A percentile compares a stretch with the other conserved stretches of the same genome.
Evolutionary conservation across 2,888 invertebrate genomes (phyloP).

Genomic region (Campoplex nolae): DNA sequence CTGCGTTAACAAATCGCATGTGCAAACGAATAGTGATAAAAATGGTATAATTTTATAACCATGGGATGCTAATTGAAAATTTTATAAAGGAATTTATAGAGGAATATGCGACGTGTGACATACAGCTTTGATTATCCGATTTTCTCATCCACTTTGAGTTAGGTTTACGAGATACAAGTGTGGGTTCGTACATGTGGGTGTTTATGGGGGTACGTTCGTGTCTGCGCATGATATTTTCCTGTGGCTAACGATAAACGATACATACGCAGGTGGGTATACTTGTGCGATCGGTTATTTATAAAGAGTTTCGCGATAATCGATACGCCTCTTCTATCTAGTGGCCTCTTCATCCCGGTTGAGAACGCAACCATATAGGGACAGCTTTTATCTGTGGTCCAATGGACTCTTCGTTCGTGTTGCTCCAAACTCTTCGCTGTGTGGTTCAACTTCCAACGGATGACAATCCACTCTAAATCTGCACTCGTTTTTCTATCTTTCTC

Average conservation of each 20-base stretch:
- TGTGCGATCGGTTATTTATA: slow-evolving; percentile 83
- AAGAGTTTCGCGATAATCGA: slow-evolving; percentile 83
- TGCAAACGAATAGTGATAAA: too few relatives aligned
- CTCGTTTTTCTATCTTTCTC: slow-evolving; percentile 11
- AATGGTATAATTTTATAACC: not conserved
- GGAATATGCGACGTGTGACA: not conserved
- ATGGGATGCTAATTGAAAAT: slow-evolving; percentile 9
- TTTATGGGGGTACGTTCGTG: not conserved
- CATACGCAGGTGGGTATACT: slow-evolving; percentile 78
- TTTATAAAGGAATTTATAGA: slow-evolving; percentile 1
- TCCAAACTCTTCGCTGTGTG: slow-evolving; percentile 6
- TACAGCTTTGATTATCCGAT: slow-evolving; percentile 21
- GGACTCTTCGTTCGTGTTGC: slow-evolving; percentile 46
- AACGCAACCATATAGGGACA: slow-evolving; percentile 29
- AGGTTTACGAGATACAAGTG: slow-evolving; percentile 8
- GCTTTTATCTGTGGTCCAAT: slow-evolving; percentile 46
- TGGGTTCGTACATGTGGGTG: not conserved
- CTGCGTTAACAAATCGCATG: too few relatives aligned
- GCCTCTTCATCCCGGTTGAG: slow-evolving; percentile 73
- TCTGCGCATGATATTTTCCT: slow-evolving; percentile 42
- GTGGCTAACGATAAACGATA: slow-evolving; percentile 69
- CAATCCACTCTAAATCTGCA: slow-evolving; percentile 48
- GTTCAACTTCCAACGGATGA: slow-evolving; percentile 43
- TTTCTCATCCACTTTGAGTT: slow-evolving; percentile 23
- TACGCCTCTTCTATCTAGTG: slow-evolving; percentile 73